These are phyloP conservation scores for Harpalus rubripes DNA, from an alignment of 2,888 invertebrate species.

Conservation along the genomic window DNA sequence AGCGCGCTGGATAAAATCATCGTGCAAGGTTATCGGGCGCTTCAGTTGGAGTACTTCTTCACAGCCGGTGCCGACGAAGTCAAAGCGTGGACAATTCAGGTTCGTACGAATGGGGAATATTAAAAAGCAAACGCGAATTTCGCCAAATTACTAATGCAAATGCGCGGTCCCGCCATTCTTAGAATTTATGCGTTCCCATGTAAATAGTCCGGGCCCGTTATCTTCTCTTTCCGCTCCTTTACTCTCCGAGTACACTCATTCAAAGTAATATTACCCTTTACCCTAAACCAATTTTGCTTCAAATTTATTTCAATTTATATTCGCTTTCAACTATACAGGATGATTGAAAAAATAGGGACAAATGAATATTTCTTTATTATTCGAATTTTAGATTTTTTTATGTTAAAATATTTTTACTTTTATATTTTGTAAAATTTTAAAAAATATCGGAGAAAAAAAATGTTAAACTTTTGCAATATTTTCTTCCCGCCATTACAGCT, in stretches of 20 bases:
- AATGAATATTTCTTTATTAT: too few species aligned
- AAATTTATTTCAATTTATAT: background rate
- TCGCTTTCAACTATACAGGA: background rate
- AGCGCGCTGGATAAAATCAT: constrained; percentile 98
- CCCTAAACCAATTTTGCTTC: background rate
- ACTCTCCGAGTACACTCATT: constrained; percentile 51
- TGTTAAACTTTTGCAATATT: too few species aligned
- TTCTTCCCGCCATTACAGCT: too few species aligned
- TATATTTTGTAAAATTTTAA: too few species aligned
- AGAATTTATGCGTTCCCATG: constrained; percentile 67
- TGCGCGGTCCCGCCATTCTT: constrained; percentile 64
- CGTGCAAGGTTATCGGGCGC: constrained; percentile 96
- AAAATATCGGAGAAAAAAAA: too few species aligned
- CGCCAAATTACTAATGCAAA: constrained; percentile 66
- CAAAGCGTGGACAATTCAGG: constrained; percentile 99
- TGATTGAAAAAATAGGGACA: background rate
- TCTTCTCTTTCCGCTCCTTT: constrained; percentile 61
- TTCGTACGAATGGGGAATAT: constrained; percentile 74
- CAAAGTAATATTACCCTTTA: constrained; percentile 41
- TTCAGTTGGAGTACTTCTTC: constrained; percentile 98
- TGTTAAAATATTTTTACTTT: too few species aligned
- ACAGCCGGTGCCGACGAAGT: constrained; percentile 99
- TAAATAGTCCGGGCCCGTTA: constrained; percentile 60
- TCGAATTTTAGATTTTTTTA: too few species aligned
- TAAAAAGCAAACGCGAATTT: constrained; percentile 63